Evolutionary conservation across 2,797 vertebrate species (phyloP).

Genomic region (Aplochiton taeniatus): DNA sequence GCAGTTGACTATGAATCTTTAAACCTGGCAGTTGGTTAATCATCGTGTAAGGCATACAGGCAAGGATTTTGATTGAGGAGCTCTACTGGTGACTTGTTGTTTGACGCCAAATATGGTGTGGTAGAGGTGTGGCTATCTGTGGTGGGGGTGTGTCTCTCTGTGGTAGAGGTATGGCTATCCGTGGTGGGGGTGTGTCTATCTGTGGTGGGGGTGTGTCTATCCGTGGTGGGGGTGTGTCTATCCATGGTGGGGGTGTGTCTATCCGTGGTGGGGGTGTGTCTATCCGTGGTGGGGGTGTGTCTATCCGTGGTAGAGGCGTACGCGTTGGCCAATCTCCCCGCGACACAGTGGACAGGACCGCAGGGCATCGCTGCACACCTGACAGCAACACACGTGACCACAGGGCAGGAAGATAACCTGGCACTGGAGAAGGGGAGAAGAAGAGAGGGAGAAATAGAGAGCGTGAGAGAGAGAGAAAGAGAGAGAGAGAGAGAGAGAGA

Average conservation of each 20-base stretch:
- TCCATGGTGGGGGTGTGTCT: not conserved
- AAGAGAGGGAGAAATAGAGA: not conserved
- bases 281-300: slow-evolving; percentile 11
- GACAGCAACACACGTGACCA: slow-evolving; percentile 94
- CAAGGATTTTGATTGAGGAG: too few relatives aligned
- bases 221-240: slow-evolving; percentile 35
- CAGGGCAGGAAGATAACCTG: slow-evolving; percentile 90
- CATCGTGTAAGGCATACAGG: too few relatives aligned
- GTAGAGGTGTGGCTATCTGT: not conserved
- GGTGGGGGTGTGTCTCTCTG: not conserved
- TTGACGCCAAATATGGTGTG: slow-evolving; percentile 3
- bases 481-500: too few relatives aligned
- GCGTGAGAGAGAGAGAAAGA: not conserved
- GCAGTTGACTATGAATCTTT: too few relatives aligned
- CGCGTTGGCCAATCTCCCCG: slow-evolving; percentile 74
- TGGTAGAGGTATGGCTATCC: not conserved
- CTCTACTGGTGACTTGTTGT: too few relatives aligned
- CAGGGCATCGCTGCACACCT: slow-evolving; percentile 80
- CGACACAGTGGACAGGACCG: slow-evolving; percentile 88
- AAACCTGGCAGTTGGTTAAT: too few relatives aligned
- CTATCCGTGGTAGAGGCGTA: slow-evolving; percentile 66
- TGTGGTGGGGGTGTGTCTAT: too few relatives aligned
- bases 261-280: not conserved
- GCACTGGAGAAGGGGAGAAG: slow-evolving; percentile 69
- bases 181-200: not conserved